phyloP scores from a whole-genome alignment of 2,797 vertebrate genomes.

The Merluccius polli region DNA sequence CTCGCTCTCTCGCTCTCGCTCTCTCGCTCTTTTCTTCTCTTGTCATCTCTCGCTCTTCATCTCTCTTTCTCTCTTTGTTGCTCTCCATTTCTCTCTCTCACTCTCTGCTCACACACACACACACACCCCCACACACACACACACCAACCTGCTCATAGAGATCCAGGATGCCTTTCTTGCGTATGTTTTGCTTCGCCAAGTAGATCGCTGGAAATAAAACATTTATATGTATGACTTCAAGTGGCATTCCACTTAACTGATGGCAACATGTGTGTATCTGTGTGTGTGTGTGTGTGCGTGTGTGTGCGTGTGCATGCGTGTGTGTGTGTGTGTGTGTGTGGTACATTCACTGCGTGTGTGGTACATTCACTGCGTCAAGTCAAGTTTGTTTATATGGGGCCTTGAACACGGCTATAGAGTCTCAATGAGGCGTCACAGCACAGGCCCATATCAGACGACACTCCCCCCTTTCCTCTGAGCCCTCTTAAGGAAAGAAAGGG shows the following conservation, averaged over 20 bases:
- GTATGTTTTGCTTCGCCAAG: conserved; percentile 94
- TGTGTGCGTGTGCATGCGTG: too few species aligned
- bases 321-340: too few species aligned
- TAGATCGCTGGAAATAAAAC: conserved; percentile 83
- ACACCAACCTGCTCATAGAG: conserved; percentile 87
- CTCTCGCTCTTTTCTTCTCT: conserved; percentile 26
- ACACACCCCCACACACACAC: conserved; percentile 23
- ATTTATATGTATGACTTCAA: background rate
- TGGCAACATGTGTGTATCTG: background rate
- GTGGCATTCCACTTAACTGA: background rate
- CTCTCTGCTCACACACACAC: too few species aligned
- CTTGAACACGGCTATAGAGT: background rate
- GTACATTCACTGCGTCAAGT: background rate
- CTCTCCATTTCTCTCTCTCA: too few species aligned
- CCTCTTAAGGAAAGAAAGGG: background rate
- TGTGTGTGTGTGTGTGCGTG: too few species aligned
- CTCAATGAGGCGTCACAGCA: background rate
- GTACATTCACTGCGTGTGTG: too few species aligned
- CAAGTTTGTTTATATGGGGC: background rate
- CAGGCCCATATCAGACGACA: too few species aligned
- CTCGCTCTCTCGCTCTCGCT: conserved; percentile 45
- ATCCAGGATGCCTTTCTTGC: conserved; percentile 92
- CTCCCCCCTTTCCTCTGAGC: background rate
- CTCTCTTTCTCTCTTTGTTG: too few species aligned
- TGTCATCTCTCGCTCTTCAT: too few species aligned